Percentiles rank a stretch among this genome's conserved stretches.
phyloP scores from a whole-genome alignment of 2,797 vertebrate genomes.

The Rhabdomys pumilio region DNA sequence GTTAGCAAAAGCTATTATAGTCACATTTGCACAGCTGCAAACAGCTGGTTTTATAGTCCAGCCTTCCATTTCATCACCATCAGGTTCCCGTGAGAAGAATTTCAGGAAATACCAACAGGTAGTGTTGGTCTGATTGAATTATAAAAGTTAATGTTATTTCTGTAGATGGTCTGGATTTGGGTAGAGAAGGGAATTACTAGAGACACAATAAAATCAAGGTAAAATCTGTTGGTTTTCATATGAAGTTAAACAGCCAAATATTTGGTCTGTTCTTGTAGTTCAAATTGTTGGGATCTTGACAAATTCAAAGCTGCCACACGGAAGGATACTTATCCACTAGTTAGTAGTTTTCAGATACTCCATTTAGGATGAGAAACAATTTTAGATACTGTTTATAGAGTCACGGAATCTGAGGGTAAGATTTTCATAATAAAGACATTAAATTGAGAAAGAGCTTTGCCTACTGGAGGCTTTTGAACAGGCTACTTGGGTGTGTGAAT shows the following conservation, averaged over 20 bases:
- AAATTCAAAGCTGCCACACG: background rate
- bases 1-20: background rate
- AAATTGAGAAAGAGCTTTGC: background rate
- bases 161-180: background rate
- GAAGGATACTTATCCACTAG: background rate
- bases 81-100: background rate
- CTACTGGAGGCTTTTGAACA: background rate
- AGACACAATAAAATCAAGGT: slow-evolving; percentile 9
- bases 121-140: background rate
- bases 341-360: background rate
- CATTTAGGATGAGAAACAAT: background rate
- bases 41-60: slow-evolving; percentile 31
- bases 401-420: background rate
- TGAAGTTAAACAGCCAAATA: background rate
- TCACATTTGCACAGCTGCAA: background rate
- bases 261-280: background rate
- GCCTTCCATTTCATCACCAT: background rate
- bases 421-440: background rate
- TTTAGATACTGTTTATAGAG: background rate
- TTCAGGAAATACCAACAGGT: background rate
- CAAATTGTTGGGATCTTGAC: background rate
- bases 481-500: background rate
- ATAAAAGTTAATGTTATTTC: background rate
- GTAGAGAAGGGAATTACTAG: background rate
- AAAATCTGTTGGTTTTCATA: background rate